These are phyloP conservation scores for Spizella passerina DNA, from an alignment of 2,797 vertebrate species.

Conservation along the genomic window DNA sequence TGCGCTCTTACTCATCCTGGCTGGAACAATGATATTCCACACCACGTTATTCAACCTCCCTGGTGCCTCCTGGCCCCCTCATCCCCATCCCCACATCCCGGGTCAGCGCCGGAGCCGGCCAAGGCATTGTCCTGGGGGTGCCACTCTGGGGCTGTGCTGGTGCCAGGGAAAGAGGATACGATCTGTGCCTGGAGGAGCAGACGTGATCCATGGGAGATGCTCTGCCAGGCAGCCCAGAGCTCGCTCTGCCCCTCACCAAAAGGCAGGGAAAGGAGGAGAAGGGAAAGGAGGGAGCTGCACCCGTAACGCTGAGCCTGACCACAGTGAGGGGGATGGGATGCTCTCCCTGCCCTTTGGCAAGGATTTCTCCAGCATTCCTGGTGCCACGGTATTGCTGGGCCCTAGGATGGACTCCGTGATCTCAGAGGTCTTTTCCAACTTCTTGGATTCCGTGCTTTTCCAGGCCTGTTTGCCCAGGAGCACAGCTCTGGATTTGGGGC, in stretches of 20 bases:
- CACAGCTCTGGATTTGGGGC: neutral
- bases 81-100: neutral
- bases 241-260: neutral
- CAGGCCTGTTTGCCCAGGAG: rapidly evolving
- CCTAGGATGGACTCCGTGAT: rapidly evolving
- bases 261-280: neutral
- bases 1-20: conserved; percentile 61
- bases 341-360: neutral
- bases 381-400: rapidly evolving
- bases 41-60: conserved; percentile 14
- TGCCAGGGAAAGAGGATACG: neutral
- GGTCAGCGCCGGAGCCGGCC: neutral
- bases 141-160: neutral
- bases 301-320: rapidly evolving
- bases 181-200: neutral
- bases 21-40: conserved; percentile 50
- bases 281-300: neutral
- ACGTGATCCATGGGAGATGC: neutral
- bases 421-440: rapidly evolving
- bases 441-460: neutral
- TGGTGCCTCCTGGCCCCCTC: neutral
- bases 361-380: neutral
- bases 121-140: neutral
- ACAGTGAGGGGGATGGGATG: neutral
- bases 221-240: neutral